Evolutionary conservation across 2,797 vertebrate genomes (phyloP), one percentile per base, ranked within the genome.

Genomic region (Argya squamiceps): DNA sequence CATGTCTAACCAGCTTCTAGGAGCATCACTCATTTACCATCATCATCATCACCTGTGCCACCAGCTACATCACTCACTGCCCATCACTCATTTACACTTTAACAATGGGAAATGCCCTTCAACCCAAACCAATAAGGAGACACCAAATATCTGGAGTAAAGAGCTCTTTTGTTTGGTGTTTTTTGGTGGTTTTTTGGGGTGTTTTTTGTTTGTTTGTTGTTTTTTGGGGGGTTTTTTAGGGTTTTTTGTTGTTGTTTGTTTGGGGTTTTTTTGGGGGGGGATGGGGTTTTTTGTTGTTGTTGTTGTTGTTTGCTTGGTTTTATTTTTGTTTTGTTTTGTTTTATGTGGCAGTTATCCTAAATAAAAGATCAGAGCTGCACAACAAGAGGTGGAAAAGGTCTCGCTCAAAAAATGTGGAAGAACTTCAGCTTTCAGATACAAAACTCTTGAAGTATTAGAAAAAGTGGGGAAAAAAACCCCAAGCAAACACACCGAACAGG

Each of bases 331-430:
- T 39, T 10, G 44, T 32, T 22, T n/a, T 36, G 29, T 46, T 30
- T 11, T 5, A 19, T 3, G 5, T 50, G 30, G 13, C 22, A 56
- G 22, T 7, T 27, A 15, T 13, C 5, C 18, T 29, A 34, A 79
- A 41, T 12, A 76, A 74, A 75, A 69, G 15, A n/a, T 20, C 14
- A 46, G 39, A 71, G 29, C 8, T 14, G 3, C 24, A 43, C 1
- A 3, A 32, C 0, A 1, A 37, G 37, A 36, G 5, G 19, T 17
- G 39, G n/a, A 56, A 39, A 15, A 69, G 3, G 4, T 59, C 39
- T 67, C 0, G 0, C 27, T 52, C 41, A 49, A 37, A 77, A 56
- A 11, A 19, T 0, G 1, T 5, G 21, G 11, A 74, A 74, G 49
- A 80, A 39, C 6, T 78, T 67, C 1, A 59, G 17, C 9, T 74